Base-by-base conservation (phyloP, 2,113 vertebrate species). In the Poeciliopsis occidentalis region DNA sequence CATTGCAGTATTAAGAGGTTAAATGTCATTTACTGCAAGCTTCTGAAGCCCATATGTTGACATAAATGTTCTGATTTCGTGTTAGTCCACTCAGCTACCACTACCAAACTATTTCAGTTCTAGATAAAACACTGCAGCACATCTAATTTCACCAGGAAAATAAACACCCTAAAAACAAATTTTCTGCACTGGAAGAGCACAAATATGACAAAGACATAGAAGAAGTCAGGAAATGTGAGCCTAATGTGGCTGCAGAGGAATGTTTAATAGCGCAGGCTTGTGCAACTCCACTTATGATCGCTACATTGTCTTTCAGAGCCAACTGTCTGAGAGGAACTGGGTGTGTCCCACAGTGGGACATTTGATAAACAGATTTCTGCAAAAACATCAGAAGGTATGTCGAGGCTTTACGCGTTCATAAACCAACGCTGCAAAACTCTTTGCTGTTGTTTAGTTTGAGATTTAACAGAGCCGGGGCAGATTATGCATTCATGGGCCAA, bases 251-350 rank as follows among this genome's bases (percentile, higher is more conserved):
- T 51, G 47, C 26, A 78, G 39, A 54, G 29, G 15, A 60, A 71
- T 44, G 65, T 70, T 87, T 69, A 65, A 41, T 65, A 73, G 17
- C 1, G 24, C 24, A 57, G 51, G 60, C 61, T 68, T 32, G 26
- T 82, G 63, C 70, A 79, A 84, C 39, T 88, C 75, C 73, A 73
- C 69, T 63, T 69, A 80, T 81, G 83, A 88, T 70, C 60, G 63
- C 79, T 80, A 85, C 75, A 29, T 11, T 19, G 30, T 78, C 71
- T 73, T 67, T 67, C 64, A 70, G 51, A 54, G 69, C 27, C 54
- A 69, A 39, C 29, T 31, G 60, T 81, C 65, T 64, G 66, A 62
- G 29, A 64, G 66, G 44, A 81, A 74, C 67, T 84, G 78, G 87
- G 87, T 66, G 84, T 86, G 85, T 83, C 82, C 54, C 60, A 64